Conservation (phyloP, 2,797 vertebrate genomes). For the Xiphophorus birchmanni region DNA sequence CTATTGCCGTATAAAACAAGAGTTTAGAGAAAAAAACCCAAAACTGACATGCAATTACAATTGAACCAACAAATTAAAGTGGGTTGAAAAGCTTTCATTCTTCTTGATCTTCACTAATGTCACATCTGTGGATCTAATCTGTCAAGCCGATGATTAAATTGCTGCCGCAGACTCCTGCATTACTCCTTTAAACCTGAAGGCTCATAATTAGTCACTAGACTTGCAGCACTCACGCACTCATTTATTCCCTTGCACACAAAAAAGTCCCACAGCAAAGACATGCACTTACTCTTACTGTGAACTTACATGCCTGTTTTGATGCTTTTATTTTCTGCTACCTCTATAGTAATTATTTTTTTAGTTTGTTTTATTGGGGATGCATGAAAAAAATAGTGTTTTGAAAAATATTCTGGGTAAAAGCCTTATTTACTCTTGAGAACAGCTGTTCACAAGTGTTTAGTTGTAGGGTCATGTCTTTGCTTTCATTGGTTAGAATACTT, state of each 20-base stretch:
- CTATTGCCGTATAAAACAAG: constrained; percentile 7
- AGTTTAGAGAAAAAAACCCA: no score
- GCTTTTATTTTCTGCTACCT: neutral
- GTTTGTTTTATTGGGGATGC: neutral
- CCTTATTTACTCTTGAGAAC: neutral
- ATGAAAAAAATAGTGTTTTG: neutral
- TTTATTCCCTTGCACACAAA: neutral
- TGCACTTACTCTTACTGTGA: neutral
- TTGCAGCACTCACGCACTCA: neutral
- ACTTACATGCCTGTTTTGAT: neutral
- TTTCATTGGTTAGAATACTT: no score
- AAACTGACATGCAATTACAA: constrained; percentile 13
- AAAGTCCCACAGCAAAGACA: neutral
- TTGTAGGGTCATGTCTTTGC: neutral
- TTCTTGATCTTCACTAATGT: constrained; percentile 23
- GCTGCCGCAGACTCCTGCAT: constrained; percentile 6
- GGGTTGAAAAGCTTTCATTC: constrained; percentile 18
- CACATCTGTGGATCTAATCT: constrained; percentile 9
- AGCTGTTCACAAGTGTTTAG: neutral
- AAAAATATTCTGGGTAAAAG: neutral
- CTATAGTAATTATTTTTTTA: neutral
- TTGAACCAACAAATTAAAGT: constrained; percentile 12
- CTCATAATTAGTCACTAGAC: constrained; percentile 15
- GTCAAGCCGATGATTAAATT: constrained; percentile 21
- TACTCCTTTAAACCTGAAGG: constrained; percentile 18